Conservation (phyloP, 2,113 vertebrate genomes). For the Condylura cristata region DNA sequence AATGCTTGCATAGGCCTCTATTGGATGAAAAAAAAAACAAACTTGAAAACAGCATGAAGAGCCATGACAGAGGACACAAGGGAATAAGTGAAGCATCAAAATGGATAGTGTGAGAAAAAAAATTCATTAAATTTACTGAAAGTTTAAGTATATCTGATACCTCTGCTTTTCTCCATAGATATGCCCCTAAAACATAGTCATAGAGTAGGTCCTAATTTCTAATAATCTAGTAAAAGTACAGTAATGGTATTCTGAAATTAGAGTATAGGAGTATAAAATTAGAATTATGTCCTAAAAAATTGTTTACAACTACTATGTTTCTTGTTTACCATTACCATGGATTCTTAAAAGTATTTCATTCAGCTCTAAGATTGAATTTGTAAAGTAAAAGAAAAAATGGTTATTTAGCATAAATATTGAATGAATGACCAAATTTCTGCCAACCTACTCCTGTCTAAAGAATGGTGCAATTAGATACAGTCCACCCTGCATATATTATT, state of each 20-base stretch:
- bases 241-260: background rate
- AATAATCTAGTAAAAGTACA: background rate
- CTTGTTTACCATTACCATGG: background rate
- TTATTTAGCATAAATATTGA: background rate
- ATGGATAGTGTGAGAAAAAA: background rate
- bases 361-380: background rate
- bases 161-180: background rate
- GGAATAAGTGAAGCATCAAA: constrained; percentile 22
- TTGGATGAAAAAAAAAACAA: constrained; percentile 60
- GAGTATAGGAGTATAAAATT: background rate
- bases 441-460: background rate
- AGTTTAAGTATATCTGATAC: background rate
- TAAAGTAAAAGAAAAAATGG: background rate
- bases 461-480: background rate
- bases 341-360: constrained; percentile 32
- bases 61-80: background rate
- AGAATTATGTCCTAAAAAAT: background rate
- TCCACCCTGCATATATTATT: background rate
- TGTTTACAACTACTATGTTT: background rate
- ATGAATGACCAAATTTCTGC: background rate
- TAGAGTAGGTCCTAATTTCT: background rate
- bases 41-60: background rate
- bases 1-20: constrained; percentile 64
- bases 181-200: background rate
- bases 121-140: background rate